These are phyloP conservation scores for Luperina nickerlii DNA, from an alignment of 2,888 invertebrate genomes.

Conservation along the genomic window DNA sequence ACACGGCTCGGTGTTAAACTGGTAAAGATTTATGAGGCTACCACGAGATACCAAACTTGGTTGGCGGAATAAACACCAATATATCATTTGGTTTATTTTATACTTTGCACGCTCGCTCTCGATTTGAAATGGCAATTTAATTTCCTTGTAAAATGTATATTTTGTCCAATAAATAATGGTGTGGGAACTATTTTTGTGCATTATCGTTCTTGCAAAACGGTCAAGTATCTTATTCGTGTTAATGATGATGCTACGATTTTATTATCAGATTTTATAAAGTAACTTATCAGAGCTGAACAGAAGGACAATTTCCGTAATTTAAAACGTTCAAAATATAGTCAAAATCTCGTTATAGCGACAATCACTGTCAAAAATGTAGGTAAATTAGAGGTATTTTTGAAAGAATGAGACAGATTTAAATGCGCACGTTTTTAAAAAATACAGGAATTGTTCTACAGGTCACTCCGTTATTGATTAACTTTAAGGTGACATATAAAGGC, in stretches of 20 bases:
- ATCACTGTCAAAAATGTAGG: neutral
- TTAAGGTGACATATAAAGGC: too few species aligned
- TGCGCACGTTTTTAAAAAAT: too few species aligned
- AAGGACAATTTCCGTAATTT: neutral
- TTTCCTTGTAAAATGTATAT: constrained; percentile 49
- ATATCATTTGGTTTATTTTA: constrained; percentile 63
- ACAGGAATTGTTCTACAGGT: neutral
- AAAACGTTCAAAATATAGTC: neutral
- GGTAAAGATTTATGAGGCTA: constrained; percentile 55
- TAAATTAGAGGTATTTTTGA: neutral
- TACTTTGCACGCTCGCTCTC: constrained; percentile 44
- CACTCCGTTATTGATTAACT: too few species aligned
- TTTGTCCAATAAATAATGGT: constrained; percentile 22
- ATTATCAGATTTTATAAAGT: neutral
- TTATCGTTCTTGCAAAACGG: neutral
- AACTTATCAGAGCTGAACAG: neutral
- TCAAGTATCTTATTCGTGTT: neutral
- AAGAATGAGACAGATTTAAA: neutral
- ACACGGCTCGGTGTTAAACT: constrained; percentile 53
- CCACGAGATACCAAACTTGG: constrained; percentile 59
- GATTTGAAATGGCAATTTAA: constrained; percentile 56
- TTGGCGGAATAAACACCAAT: constrained; percentile 59
- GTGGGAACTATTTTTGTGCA: constrained; percentile 11
- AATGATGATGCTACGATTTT: neutral
- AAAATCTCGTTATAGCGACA: neutral